Evolutionary conservation across 2,888 invertebrate genomes (phyloP).

Genomic region (Cyclophora punctaria): DNA sequence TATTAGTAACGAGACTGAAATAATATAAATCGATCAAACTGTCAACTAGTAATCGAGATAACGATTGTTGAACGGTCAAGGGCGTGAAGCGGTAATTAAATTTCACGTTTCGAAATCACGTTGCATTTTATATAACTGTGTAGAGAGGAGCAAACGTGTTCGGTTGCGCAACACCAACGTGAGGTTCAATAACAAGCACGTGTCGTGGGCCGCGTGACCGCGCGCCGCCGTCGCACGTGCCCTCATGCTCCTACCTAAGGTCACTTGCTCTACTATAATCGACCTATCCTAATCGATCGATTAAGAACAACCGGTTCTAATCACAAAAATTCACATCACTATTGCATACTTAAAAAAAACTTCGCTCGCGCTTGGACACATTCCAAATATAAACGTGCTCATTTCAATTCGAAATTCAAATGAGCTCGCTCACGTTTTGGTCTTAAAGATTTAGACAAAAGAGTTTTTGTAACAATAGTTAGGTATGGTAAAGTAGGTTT

Average conservation of each 20-base stretch:
- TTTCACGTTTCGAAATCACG: constrained; percentile 60
- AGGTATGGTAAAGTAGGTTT: too few species aligned
- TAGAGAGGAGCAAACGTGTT: constrained; percentile 54
- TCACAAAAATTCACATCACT: neutral
- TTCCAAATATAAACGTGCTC: too few species aligned
- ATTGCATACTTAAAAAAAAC: neutral
- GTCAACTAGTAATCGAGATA: constrained; percentile 1
- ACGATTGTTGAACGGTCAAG: constrained; percentile 31
- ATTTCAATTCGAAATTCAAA: neutral
- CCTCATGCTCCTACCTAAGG: constrained; percentile 34
- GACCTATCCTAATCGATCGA: constrained; percentile 1
- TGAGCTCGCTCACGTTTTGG: neutral
- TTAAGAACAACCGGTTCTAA: neutral
- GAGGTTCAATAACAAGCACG: constrained; percentile 66
- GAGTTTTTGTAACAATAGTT: too few species aligned
- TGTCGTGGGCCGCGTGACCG: constrained; percentile 58
- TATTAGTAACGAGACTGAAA: neutral
- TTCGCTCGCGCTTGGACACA: too few species aligned
- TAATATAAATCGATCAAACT: neutral
- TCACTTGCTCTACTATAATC: constrained; percentile 19
- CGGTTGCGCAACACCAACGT: constrained; percentile 66
- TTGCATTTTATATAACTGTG: constrained; percentile 66
- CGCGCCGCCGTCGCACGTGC: constrained; percentile 34
- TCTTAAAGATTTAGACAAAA: too few species aligned
- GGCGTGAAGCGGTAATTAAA: constrained; percentile 37